These are phyloP conservation scores for Neolamprologus modestus DNA, from an alignment of 2,113 vertebrate species.

Conservation along the genomic window DNA sequence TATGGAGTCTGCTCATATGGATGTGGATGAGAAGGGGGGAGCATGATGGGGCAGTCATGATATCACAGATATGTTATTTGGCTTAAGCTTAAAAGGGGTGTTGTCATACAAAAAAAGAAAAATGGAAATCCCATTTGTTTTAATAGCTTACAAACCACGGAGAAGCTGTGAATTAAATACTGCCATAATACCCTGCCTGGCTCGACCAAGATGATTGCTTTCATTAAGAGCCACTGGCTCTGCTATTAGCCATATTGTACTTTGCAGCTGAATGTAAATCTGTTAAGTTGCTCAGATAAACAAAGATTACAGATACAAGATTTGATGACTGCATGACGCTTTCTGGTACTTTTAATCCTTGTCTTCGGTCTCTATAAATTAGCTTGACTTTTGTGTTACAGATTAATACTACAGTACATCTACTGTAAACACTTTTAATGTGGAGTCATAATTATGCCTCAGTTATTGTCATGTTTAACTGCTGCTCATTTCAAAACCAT, in stretches of 20 bases:
- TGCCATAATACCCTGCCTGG: neutral
- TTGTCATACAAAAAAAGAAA: neutral
- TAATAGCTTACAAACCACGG: conserved; percentile 16
- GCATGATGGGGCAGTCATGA: neutral
- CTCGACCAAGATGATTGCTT: neutral
- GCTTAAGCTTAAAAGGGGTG: neutral
- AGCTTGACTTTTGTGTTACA: neutral
- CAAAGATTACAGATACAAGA: neutral
- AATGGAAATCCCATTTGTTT: conserved; percentile 15
- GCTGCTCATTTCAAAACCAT: neutral
- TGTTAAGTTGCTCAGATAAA: neutral
- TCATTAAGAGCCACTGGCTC: neutral
- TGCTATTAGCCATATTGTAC: neutral
- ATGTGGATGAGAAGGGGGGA: neutral
- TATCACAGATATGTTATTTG: neutral
- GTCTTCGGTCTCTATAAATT: neutral
- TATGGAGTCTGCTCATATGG: conserved; percentile 38
- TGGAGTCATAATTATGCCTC: neutral
- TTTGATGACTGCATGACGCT: neutral
- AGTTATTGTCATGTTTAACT: neutral
- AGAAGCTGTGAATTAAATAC: conserved; percentile 1
- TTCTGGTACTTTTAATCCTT: neutral
- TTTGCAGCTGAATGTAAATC: neutral
- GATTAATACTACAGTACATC: neutral
- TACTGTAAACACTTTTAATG: neutral